Conservation (phyloP, 2,797 vertebrate genomes). For the Tympanoctomys barrerae region DNA sequence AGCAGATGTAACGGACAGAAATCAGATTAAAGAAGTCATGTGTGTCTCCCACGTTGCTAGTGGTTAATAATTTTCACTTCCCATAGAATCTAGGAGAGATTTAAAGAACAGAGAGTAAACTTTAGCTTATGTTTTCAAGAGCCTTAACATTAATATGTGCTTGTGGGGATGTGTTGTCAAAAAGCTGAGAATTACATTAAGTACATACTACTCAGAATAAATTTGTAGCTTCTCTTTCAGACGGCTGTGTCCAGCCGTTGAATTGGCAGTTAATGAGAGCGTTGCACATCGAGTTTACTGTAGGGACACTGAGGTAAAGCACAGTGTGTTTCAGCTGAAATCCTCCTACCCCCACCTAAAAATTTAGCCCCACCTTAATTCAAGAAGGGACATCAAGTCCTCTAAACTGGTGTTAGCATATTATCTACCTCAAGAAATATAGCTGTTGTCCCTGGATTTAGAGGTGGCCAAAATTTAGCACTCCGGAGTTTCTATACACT, state of each 20-base stretch:
- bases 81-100: not conserved
- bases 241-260: conserved; percentile 36
- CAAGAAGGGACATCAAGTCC: conserved; percentile 35
- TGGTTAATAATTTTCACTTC: not conserved
- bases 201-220: conserved; percentile 32
- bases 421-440: conserved; percentile 11
- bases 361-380: conserved; percentile 46
- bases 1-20: conserved; percentile 47
- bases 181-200: conserved; percentile 30
- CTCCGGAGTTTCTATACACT: conserved; percentile 16
- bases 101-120: conserved; percentile 61
- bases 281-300: not conserved
- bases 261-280: conserved; percentile 5
- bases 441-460: conserved; percentile 47
- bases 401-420: conserved; percentile 15
- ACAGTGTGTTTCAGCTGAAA: conserved; percentile 44
- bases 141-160: not conserved
- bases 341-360: conserved; percentile 62
- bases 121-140: conserved; percentile 44
- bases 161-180: conserved; percentile 47
- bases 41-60: not conserved
- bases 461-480: conserved; percentile 60
- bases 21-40: conserved; percentile 41
- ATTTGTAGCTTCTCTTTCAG: conserved; percentile 16
- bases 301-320: conserved; percentile 59